Evolutionary conservation across 2,113 vertebrate genomes (phyloP).

Genomic region (Eudorcas thomsonii): DNA sequence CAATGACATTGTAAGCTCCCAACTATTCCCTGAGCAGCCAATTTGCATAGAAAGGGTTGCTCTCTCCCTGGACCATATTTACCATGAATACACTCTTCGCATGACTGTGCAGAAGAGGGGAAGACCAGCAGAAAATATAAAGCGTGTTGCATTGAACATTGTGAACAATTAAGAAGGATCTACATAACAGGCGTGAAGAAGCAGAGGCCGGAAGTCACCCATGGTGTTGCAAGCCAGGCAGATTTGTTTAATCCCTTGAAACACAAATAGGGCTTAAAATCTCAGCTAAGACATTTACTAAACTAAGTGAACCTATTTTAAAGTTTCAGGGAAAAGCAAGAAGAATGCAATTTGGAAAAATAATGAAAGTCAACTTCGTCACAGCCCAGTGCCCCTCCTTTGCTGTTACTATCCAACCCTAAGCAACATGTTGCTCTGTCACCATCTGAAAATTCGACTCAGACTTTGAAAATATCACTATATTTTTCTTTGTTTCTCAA

Average conservation of each 20-base stretch:
- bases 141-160: neutral
- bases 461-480: neutral
- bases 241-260: slow-evolving; percentile 47
- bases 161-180: slow-evolving; percentile 27
- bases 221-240: neutral
- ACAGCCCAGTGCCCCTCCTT: neutral
- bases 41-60: slow-evolving; percentile 32
- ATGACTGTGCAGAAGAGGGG: neutral
- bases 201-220: neutral
- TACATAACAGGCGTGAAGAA: neutral
- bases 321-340: neutral
- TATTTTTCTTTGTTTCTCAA: slow-evolving; percentile 53
- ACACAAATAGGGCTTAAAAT: slow-evolving; percentile 38
- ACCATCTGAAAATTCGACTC: neutral
- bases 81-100: neutral
- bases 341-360: slow-evolving; percentile 50
- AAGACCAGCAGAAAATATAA: neutral
- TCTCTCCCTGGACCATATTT: neutral
- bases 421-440: neutral
- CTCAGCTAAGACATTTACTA: slow-evolving; percentile 20
- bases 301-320: slow-evolving; percentile 39
- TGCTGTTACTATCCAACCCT: neutral
- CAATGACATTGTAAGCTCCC: slow-evolving; percentile 66
- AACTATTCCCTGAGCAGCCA: slow-evolving; percentile 29
- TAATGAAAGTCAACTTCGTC: slow-evolving; percentile 9